Conservation (phyloP, 2,797 vertebrate species). For the Tapirus indicus region DNA sequence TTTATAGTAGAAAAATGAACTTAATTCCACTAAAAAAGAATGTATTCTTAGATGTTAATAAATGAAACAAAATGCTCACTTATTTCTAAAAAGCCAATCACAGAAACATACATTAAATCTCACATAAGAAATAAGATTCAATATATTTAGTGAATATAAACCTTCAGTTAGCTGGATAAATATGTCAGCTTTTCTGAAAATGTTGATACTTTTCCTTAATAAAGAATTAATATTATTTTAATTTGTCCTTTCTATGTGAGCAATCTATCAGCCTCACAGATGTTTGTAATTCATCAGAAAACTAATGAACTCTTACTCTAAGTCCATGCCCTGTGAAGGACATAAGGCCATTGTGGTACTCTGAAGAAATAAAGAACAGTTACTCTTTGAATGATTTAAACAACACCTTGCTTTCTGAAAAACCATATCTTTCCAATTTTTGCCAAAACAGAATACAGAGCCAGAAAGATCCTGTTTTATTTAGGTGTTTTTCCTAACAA, state of each 20-base stretch:
- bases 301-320: constrained; percentile 18
- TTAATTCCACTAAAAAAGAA: background rate
- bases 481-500: background rate
- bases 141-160: background rate
- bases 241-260: constrained; percentile 20
- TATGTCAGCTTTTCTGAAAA: background rate
- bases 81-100: background rate
- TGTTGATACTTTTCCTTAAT: background rate
- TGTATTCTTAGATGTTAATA: background rate
- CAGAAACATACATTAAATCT: background rate
- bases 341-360: background rate
- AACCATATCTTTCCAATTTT: background rate
- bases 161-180: background rate
- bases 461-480: background rate
- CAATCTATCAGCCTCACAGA: constrained; percentile 8
- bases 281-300: constrained; percentile 62
- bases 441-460: background rate
- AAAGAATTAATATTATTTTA: constrained; percentile 45
- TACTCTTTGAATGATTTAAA: background rate
- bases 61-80: background rate
- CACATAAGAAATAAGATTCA: background rate
- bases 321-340: background rate
- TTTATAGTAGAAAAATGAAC: background rate
- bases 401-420: background rate
- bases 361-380: background rate